Conservation (phyloP, 2,888 invertebrate species). For the Volucella bombylans region DNA sequence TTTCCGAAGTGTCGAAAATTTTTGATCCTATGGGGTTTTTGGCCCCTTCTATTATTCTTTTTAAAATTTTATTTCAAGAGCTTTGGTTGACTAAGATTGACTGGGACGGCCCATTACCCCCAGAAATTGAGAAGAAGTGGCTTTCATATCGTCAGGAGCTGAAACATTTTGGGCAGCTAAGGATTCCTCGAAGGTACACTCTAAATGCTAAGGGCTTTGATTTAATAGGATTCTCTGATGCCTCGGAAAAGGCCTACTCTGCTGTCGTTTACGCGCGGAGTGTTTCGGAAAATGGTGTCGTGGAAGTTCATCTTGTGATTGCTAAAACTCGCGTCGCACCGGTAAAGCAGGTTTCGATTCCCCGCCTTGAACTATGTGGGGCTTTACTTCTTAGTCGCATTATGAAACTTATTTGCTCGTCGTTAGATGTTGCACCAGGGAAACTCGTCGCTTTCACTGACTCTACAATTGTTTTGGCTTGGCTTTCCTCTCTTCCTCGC, state of each 20-base stretch:
- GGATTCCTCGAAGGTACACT: constrained; percentile 10
- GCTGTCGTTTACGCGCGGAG: background rate
- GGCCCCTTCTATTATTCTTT: constrained; percentile 9
- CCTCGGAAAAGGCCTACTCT: no score
- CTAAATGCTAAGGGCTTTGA: background rate
- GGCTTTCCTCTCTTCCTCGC: constrained; percentile 11
- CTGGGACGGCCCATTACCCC: background rate
- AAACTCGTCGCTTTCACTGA: constrained; percentile 60
- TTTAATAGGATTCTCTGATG: constrained; percentile 36
- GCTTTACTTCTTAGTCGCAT: constrained; percentile 48
- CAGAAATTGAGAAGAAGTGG: background rate
- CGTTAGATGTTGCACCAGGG: background rate
- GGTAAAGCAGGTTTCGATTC: constrained; percentile 51
- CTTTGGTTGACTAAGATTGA: background rate
- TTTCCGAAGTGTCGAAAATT: background rate
- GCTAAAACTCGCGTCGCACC: constrained; percentile 63
- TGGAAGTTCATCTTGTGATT: constrained; percentile 19
- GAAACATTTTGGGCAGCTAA: constrained; percentile 2
- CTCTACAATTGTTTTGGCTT: constrained; percentile 65
- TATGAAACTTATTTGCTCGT: constrained; percentile 1
- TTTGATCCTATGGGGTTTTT: constrained; percentile 25
- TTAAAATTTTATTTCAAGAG: constrained; percentile 10
- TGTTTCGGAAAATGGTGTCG: background rate
- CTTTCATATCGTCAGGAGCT: background rate
- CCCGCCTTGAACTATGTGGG: constrained; percentile 63